Base-by-base conservation (phyloP, 2,797 vertebrate species). In the Notolabrus celidotus region DNA sequence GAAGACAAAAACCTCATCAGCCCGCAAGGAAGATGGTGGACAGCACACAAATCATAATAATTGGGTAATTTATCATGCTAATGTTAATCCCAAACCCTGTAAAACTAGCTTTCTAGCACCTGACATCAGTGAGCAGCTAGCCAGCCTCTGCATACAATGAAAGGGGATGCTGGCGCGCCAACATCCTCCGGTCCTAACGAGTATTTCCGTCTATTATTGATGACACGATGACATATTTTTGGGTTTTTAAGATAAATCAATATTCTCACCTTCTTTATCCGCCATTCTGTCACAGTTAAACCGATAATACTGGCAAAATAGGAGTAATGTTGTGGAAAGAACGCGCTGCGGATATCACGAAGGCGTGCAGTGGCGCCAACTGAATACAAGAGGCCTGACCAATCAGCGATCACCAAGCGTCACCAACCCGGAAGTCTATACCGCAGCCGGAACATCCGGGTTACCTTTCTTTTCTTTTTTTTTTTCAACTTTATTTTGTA, bases 201-300 rank as follows among this genome's bases (percentile, higher is more conserved):
- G 0, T 14, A 10, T 1, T 79, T 65, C 50, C 16, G 45, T 5
- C 16, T 16, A 33, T 14, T 62, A 10, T 1, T 15, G 9, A 34
- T 9, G 16, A 9, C 31, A 42, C 16, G 51, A 16, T 22, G 3
- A 15, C 39, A 45, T 1, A 45, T 31, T 33, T 3, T 1, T 0
- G 12, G 1, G 29, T 1, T 50, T 6, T 7, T 47, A 5, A 10
- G 0, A 45, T 20, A 51, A 17, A 7, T 6, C 3, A 3, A 17
- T 12, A 6, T 0, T 10, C 79, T 73, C 90, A 94, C 92, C 92
- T 54, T 94, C 93, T 88, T 94, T 94, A 66, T 94, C 93, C 1
- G 90, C 87, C 92, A 94, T 94, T 50, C 38, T 1, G 65, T 58
- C 33, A 43, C 4, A 52, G 38, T 46, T 67, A 33, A 34, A 19